These are phyloP conservation scores for Molorchus minor DNA, from an alignment of 2,888 invertebrate genomes.

Conservation along the genomic window DNA sequence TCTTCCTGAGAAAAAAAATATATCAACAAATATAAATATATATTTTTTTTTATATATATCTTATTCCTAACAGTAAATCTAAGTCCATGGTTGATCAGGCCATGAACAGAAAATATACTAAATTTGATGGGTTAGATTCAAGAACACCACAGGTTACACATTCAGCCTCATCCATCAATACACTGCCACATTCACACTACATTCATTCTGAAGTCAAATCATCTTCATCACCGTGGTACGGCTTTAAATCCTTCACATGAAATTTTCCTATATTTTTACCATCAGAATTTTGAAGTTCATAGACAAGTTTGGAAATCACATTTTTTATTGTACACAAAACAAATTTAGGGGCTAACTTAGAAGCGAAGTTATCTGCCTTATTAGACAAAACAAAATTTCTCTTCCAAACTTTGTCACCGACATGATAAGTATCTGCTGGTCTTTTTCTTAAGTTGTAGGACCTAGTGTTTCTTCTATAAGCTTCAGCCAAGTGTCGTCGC, in stretches of 20 bases:
- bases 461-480: background rate
- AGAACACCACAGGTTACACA: too few species aligned
- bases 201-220: too few species aligned
- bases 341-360: conserved; percentile 13
- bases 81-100: too few species aligned
- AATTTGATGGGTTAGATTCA: too few species aligned
- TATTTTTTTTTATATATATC: too few species aligned
- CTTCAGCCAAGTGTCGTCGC: background rate
- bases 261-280: background rate
- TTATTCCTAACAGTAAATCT: too few species aligned
- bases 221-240: background rate
- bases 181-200: too few species aligned
- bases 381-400: conserved; percentile 3
- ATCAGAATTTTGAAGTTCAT: background rate
- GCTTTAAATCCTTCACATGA: background rate
- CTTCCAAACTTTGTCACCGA: conserved; percentile 12
- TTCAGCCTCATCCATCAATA: too few species aligned
- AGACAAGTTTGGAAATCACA: conserved; percentile 8
- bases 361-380: conserved; percentile 2
- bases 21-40: too few species aligned
- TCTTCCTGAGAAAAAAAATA: too few species aligned
- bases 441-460: conserved; percentile 10
- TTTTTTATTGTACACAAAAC: conserved; percentile 5
- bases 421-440: conserved; percentile 5
- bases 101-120: too few species aligned